phyloP scores from a whole-genome alignment of 2,888 invertebrate genomes.

The Meandrusa payeni region DNA sequence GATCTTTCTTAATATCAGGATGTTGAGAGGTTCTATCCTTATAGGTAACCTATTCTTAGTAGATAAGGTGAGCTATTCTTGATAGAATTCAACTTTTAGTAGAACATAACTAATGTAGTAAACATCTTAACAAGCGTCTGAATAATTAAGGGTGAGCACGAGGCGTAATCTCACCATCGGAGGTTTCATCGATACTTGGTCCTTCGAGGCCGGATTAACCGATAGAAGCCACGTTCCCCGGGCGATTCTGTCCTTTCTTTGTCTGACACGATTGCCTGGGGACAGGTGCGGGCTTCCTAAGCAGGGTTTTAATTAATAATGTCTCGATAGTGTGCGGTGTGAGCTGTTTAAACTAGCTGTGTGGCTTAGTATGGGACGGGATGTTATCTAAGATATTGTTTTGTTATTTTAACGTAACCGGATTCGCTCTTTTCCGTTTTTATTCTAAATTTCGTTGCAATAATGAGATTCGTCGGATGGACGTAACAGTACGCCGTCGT shows the following conservation, averaged over 20 bases:
- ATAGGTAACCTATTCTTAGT: no score
- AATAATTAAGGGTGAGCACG: conserved; percentile 35
- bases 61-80: no score
- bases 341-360: conserved; percentile 25
- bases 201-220: conserved; percentile 59
- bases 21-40: no score
- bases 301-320: conserved; percentile 75
- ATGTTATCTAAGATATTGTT: no score
- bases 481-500: no score
- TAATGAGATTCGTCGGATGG: no score
- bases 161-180: conserved; percentile 28
- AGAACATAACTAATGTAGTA: no score
- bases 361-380: conserved; percentile 9
- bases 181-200: conserved; percentile 63
- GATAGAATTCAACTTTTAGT: no score
- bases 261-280: conserved; percentile 62
- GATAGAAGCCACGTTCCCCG: conserved; percentile 62
- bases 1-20: no score
- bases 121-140: conserved; percentile 32
- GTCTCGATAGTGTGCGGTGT: conserved; percentile 56
- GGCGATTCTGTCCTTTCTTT: conserved; percentile 59
- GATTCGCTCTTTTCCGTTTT: no score
- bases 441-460: no score
- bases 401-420: no score
- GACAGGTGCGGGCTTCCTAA: conserved; percentile 69